Conservation (phyloP, 2,797 vertebrate genomes). For the Delichon dasypus region DNA sequence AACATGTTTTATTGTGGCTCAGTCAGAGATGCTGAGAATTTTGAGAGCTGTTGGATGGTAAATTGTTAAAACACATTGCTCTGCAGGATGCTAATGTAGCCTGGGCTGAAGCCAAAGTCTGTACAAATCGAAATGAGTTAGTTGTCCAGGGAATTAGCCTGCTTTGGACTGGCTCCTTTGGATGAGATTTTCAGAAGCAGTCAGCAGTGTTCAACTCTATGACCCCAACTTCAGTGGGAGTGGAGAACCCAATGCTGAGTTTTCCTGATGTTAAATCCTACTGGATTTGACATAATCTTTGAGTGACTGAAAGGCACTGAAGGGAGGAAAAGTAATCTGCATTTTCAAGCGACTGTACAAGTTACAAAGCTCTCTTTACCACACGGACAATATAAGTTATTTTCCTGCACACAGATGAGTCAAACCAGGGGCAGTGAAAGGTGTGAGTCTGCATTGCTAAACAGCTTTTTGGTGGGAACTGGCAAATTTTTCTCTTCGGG, state of each 20-base stretch:
- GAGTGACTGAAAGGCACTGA: neutral
- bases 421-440: neutral
- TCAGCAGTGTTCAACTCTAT: neutral
- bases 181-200: neutral
- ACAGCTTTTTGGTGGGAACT: neutral
- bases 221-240: neutral
- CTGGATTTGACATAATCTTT: neutral
- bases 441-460: neutral
- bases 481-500: neutral
- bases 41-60: neutral
- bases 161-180: neutral
- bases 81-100: neutral
- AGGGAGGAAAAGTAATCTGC: neutral
- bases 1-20: neutral
- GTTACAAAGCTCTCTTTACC: neutral
- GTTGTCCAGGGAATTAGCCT: neutral
- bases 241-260: neutral
- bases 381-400: neutral
- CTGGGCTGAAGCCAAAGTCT: neutral
- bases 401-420: neutral
- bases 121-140: neutral
- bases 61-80: slow-evolving; percentile 4
- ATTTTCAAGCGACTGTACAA: neutral
- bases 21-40: neutral
- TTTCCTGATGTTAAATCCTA: neutral